Percentiles rank a stretch among this genome's conserved stretches.
These are phyloP conservation scores for Ellobium chinense DNA, from an alignment of 2,888 invertebrate species.

Conservation along the genomic window DNA sequence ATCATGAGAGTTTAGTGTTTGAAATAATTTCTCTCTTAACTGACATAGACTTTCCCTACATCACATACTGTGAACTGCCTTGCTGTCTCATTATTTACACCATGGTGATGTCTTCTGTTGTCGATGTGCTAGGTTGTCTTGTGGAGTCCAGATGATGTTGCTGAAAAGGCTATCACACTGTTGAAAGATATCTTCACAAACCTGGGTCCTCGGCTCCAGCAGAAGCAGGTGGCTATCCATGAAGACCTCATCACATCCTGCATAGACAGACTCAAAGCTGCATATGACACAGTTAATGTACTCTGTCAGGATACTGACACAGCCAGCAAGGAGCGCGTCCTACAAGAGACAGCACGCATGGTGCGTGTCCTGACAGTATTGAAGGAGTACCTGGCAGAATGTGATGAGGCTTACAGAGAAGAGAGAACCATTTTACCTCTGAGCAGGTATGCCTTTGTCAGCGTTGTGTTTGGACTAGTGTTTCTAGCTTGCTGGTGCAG, in stretches of 20 bases:
- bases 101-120: too few relatives aligned
- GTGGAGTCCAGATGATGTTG: slow-evolving; percentile 94
- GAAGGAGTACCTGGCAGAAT: slow-evolving; percentile 96
- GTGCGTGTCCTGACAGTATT: slow-evolving; percentile 93
- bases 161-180: slow-evolving; percentile 93
- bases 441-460: slow-evolving; percentile 82
- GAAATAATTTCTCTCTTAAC: too few relatives aligned
- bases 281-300: slow-evolving; percentile 85
- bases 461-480: background rate
- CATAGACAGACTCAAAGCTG: slow-evolving; percentile 88
- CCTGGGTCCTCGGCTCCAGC: slow-evolving; percentile 91
- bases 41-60: too few relatives aligned
- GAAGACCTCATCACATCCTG: slow-evolving; percentile 95
- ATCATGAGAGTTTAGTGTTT: too few relatives aligned
- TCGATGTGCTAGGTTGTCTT: slow-evolving; percentile 86
- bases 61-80: too few relatives aligned
- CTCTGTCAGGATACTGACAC: slow-evolving; percentile 78
- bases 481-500: background rate
- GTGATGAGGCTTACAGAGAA: slow-evolving; percentile 86
- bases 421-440: slow-evolving; percentile 94
- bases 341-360: slow-evolving; percentile 89
- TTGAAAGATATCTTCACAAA: slow-evolving; percentile 96
- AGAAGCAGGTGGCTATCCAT: slow-evolving; percentile 89
- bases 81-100: too few relatives aligned
- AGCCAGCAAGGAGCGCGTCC: slow-evolving; percentile 81